Evolutionary conservation across 2,888 invertebrate genomes (phyloP), one percentile per base, ranked within the genome.

Genomic region (Hydrotaea diabolus): DNA sequence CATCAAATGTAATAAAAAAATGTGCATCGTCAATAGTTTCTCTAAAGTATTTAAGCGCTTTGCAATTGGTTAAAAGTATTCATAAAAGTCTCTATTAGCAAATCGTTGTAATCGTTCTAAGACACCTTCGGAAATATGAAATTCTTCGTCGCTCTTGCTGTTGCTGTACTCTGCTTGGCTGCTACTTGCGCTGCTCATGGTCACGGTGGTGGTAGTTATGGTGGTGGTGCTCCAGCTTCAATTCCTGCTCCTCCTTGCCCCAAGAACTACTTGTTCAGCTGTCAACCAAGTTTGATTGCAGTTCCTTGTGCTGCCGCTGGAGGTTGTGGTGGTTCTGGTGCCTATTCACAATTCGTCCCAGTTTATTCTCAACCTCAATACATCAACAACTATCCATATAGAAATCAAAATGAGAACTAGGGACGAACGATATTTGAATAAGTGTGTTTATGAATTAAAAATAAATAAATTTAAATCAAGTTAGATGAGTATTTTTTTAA

Each of bases 231-330:
- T 11, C 19, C 13, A 46, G 11, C 26, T n/a, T 46, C 73, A 5
- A 59, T 81, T 43, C 81, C 84, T 0, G 75, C 83, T 36, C 74
- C 73, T 19, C 83, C 85, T 21, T 86, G 85, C 77, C 74, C 86
- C 13, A 78, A 72, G 13, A 85, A 82, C 23, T 87, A 82, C 57
- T 19, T 87, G 23, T 81, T 86, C 73, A 85, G 85, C 72, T 87
- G 86, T n/a, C 85, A 87, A 23, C 86, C 87, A 17, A 83, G 31
- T 59, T 26, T 87, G n/a, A 66, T 59, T 15, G 83, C 82, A 36
- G 80, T 85, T 36, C 84, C 85, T 0, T 85, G 49, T 8, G 15
- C 71, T 21, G 31, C 75, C 11, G 11, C 43, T 4, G 46, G 49
- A 11, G 17, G 46, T 49, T 72, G 69, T 9, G 82, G 81, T 2